Evolutionary conservation across 1,140 invertebrate genomes (phyloP).

Genomic region (Diachasmimorpha longicaudata): DNA sequence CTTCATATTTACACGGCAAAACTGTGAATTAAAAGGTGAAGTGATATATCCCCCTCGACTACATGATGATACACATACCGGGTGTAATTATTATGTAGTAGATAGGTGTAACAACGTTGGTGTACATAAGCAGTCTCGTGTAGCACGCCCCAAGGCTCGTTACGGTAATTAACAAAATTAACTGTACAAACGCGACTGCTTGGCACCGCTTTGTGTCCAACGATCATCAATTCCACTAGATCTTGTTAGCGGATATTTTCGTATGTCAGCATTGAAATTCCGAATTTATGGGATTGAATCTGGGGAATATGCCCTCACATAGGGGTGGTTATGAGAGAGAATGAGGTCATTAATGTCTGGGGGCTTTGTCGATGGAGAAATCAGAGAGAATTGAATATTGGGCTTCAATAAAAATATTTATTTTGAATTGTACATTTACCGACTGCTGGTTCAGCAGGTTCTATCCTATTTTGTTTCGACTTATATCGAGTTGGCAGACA

Average conservation of each 20-base stretch:
- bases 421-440: no score
- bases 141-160: constrained; percentile 14
- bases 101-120: neutral
- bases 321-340: neutral
- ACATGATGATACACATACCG: neutral
- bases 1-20: neutral
- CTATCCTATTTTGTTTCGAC: no score
- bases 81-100: neutral
- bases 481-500: neutral
- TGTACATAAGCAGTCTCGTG: neutral
- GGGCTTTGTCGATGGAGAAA: neutral
- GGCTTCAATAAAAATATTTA: no score
- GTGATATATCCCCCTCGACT: neutral
- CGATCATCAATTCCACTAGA: neutral
- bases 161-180: constrained; percentile 47
- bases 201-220: neutral
- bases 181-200: constrained; percentile 14
- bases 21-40: neutral
- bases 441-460: no score
- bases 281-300: neutral
- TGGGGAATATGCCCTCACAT: neutral
- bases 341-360: neutral
- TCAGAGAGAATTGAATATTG: neutral
- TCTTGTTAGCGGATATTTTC: neutral
- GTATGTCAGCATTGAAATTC: neutral